Evolutionary conservation across 2,888 invertebrate genomes (phyloP), one percentile per base, ranked within the genome.

Genomic region (Zeuzera pyrina): DNA sequence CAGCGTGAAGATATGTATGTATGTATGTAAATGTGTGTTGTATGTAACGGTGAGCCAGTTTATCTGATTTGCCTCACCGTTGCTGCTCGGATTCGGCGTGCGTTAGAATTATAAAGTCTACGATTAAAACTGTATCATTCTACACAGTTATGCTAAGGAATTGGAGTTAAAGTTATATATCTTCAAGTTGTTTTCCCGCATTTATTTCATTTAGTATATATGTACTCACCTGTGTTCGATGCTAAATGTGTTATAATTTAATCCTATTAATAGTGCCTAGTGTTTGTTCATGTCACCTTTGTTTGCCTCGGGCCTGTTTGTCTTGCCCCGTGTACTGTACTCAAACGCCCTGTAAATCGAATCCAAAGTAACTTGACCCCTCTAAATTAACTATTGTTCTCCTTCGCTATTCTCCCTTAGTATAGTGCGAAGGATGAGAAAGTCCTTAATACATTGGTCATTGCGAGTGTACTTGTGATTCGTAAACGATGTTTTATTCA

Each of bases 401-500:
- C 19, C 19, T 24, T 30, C 19, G 21, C 36, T n/a, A n/a, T n/a
- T n/a, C n/a, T n/a, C n/a, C n/a, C n/a, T 38, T 39, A 26, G 34
- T 27, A 7, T 31, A 26, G 32, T 32, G 33, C 15, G 25, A 23
- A 36, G 29, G 31, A 35, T 42, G 41, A 40, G 43, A 11, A 49
- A 58, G 36, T 55, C 60, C 42, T 39, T 19, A 25, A 40, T 41
- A 52, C 29, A 43, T 35, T 59, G 65, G 71, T 35, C 43, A 43
- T 42, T 44, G 49, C 52, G 56, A 57, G 60, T 52, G 64, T 63
- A 63, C 67, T 69, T 59, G 65, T 61, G 64, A 68, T 70, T 57
- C 58, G 58, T 61, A 55, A 59, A 63, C 52, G 56, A 74, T 78
- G 78, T 78, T 76, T 79, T 78, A 79, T 79, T 79, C 79, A 78